Evolutionary conservation across 2,888 invertebrate species (phyloP).

Genomic region (Amaurobius ferox): DNA sequence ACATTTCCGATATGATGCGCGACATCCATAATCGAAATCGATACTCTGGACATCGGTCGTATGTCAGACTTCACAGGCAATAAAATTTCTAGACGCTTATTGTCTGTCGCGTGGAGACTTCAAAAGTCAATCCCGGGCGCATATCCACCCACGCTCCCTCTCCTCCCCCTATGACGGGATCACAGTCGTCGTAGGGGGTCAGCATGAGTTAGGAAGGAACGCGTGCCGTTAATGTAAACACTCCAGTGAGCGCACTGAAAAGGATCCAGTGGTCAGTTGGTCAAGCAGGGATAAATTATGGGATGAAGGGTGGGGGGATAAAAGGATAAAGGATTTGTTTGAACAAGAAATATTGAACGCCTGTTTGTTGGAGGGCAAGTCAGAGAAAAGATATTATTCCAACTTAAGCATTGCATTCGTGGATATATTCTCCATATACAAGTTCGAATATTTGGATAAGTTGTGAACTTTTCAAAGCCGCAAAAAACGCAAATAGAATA

Average conservation of each 20-base stretch:
- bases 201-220: neutral
- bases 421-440: too few species aligned
- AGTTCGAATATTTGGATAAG: too few species aligned
- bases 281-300: slow-evolving; percentile 71
- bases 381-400: too few species aligned
- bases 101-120: neutral
- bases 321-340: too few species aligned
- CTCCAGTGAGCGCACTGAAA: slow-evolving; percentile 32
- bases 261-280: slow-evolving; percentile 59
- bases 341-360: too few species aligned
- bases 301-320: slow-evolving; percentile 14
- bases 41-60: neutral
- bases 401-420: too few species aligned
- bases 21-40: neutral
- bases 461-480: too few species aligned
- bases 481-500: too few species aligned
- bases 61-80: slow-evolving; percentile 2
- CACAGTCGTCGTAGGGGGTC: neutral
- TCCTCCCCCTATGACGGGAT: slow-evolving; percentile 8
- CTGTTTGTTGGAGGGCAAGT: too few species aligned
- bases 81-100: slow-evolving; percentile 50
- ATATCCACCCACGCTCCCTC: neutral
- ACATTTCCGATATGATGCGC: neutral
- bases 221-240: slow-evolving; percentile 33
- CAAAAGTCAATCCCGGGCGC: neutral